Base-by-base conservation (phyloP, 2,888 invertebrate species). In the Eretmocerus hayati region DNA sequence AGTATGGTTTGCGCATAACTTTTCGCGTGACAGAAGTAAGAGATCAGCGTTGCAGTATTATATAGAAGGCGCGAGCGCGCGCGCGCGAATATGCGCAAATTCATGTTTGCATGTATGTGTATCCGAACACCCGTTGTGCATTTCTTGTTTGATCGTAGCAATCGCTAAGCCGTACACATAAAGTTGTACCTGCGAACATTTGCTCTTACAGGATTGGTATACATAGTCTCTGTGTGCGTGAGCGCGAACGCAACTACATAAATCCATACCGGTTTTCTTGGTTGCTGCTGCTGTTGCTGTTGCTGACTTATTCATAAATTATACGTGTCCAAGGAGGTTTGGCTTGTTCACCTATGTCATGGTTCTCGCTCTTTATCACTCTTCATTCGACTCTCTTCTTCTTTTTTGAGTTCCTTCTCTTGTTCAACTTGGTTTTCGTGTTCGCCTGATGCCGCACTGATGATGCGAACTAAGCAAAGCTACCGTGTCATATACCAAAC, bases 251-350 rank as follows among this genome's bases (percentile, higher is more conserved):
- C 48, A 47, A 54, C 55, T 59, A 57, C 56, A 60, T 59, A 62
- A 60, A 61, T 60, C 58, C 60, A 60, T 62, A 60, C 62, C 60
- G 61, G 59, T 60, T 60, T 61, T 58, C 59, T 59, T 59, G 56
- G 60, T 59, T 62, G n/a, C n/a, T n/a, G n/a, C n/a, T n/a, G n/a
- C n/a, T n/a, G n/a, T n/a, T n/a, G n/a, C n/a, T n/a, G n/a, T n/a
- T n/a, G n/a, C n/a, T n/a, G 60, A 57, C 62, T 64, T 64, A 64
- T 63, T 60, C 62, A 63, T 64, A 62, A 63, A 65, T 64, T 62
- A 60, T 58, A 56, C 57, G 57, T 54, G 58, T 56, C 59, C 62
- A 61, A 62, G 62, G 64, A 62, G 61, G 59, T 59, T 60, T 52
- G 57, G 58, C 57, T 58, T 56, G 54, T 56, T 57, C 56, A 49